Evolutionary conservation across 2,797 vertebrate genomes (phyloP), one percentile per base, ranked within the genome.

Genomic region (Gymnothorax reevesii): DNA sequence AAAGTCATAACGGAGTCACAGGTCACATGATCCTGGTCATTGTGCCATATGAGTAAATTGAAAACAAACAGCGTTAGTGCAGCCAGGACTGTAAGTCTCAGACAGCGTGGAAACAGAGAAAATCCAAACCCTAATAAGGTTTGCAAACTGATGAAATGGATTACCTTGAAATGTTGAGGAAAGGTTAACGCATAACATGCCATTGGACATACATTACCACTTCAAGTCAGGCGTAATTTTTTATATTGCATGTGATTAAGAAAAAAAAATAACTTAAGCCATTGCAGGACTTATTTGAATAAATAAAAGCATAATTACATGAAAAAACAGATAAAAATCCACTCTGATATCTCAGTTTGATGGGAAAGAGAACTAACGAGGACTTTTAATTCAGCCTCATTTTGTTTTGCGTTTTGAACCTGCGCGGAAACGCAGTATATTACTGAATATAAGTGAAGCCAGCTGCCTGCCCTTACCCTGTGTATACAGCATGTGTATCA

Each of bases 341-440:
- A 73, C 27, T 33, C 27, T 4, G 25, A 25, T 33, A 27, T 25
- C 9, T 66, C 22, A 17, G 52, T 54, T 52, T 33, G 52, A 10
- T 54, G 49, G 33, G 55, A 57, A 22, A n/a, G 55, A 55, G n/a
- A 20, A 57, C 54, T 83, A 83, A 57, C 13, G 22, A 8, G 25
- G 25, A 27, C 57, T 33, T 5, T 60, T 59, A 0, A 49, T 83
- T 27, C 42, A 6, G 20, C 62, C 12, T 84, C 69, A 1, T 52
- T 71, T 20, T 84, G 64, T 84, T 69, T 84, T 84, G 42, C 49
- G n/a, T 73, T 25, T 15, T 83, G 57, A 42, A 25, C 13, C 59
- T 59, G 71, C 49, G 49, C 25, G 55, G 20, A 22, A 84, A 73
- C 33, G 2, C 33, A 42, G 33, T 57, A 54, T 66, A n/a, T 66